Percentiles rank a stretch among this genome's conserved stretches.
These are phyloP conservation scores for Crypturellus undulatus DNA, from an alignment of 2,113 vertebrate species.

Conservation along the genomic window DNA sequence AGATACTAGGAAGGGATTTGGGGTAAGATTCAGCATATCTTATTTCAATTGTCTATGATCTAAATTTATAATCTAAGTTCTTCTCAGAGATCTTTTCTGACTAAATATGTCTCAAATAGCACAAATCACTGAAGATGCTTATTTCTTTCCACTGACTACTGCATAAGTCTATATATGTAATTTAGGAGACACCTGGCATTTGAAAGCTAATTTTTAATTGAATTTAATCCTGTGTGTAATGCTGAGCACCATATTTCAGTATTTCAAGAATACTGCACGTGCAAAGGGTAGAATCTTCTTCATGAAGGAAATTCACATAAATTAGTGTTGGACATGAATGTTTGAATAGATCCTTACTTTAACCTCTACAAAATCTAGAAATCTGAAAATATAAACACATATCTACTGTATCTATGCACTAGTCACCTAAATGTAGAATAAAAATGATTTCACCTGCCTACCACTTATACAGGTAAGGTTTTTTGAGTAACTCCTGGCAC, in stretches of 20 bases:
- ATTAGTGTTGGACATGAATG: rapidly evolving
- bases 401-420: neutral
- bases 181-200: neutral
- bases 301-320: neutral
- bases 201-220: neutral
- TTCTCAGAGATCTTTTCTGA: neutral
- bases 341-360: neutral
- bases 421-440: neutral
- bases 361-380: neutral
- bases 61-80: neutral
- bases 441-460: neutral
- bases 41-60: neutral
- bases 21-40: neutral
- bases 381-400: neutral
- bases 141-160: neutral
- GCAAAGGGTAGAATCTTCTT: neutral
- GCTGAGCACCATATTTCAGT: neutral
- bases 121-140: neutral
- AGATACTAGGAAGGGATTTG: neutral
- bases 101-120: neutral
- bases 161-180: neutral
- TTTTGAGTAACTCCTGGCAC: neutral
- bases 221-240: neutral
- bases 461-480: neutral
- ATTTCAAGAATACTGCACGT: neutral